Percentiles rank a stretch among this genome's conserved stretches.
Conservation (phyloP, 2,113 vertebrate species). For the Ivindomyrus marchei region DNA sequence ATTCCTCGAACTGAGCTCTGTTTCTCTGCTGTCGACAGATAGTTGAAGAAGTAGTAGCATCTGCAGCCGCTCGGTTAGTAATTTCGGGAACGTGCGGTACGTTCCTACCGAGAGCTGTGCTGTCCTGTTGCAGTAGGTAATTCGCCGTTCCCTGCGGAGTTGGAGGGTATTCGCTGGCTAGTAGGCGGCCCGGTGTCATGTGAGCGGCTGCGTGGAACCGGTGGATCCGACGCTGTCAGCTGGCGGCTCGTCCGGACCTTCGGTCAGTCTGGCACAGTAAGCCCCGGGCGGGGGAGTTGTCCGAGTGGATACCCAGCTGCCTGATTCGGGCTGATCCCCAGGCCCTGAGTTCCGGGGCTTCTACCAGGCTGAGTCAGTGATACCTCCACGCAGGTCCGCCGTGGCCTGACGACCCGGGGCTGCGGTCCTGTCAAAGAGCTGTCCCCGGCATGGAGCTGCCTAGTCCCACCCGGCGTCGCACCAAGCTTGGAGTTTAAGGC, state of each 20-base stretch:
- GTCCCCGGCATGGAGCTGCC: not conserved
- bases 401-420: not conserved
- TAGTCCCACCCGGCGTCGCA: slow-evolving; percentile 26
- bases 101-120: not conserved
- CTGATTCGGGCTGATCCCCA: not conserved
- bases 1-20: not conserved
- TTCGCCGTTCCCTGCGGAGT: not conserved
- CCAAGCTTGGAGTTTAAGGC: slow-evolving; percentile 29
- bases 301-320: not conserved
- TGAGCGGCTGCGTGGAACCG: slow-evolving; percentile 1
- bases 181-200: slow-evolving; percentile 2
- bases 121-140: not conserved
- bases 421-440: not conserved
- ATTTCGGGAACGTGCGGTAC: not conserved
- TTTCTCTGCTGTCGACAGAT: not conserved
- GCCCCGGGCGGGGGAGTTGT: not conserved
- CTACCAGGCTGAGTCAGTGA: slow-evolving; percentile 2
- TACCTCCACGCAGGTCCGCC: not conserved
- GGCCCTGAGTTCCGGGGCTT: not conserved
- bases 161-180: not conserved
- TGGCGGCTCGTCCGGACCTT: not conserved
- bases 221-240: not conserved
- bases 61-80: not conserved
- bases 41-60: not conserved
- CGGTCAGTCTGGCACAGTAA: not conserved